phyloP scores from a whole-genome alignment of 2,888 invertebrate species.

The Altica lythri region DNA sequence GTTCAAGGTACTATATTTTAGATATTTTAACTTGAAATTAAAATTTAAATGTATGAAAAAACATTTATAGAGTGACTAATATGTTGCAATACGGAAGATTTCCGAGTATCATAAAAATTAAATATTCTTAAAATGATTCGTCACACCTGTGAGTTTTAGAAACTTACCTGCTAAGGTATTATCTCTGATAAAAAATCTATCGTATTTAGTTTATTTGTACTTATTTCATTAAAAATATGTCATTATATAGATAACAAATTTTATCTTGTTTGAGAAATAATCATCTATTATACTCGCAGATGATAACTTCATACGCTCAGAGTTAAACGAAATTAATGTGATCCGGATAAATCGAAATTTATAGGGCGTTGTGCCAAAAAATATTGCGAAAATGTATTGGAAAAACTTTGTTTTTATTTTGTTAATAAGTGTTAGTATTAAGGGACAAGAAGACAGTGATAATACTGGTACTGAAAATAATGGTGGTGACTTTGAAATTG shows the following conservation, averaged over 20 bases:
- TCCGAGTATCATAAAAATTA: slow-evolving; percentile 2
- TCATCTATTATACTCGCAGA: too few species aligned
- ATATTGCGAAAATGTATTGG: slow-evolving; percentile 14
- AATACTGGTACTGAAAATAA: slow-evolving; percentile 9
- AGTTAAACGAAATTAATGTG: too few species aligned
- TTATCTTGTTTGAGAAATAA: slow-evolving; percentile 31
- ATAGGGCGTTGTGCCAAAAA: slow-evolving; percentile 16
- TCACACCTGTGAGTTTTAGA: slow-evolving; percentile 14
- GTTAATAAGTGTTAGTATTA: slow-evolving; percentile 11
- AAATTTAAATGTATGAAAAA: too few species aligned
- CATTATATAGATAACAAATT: slow-evolving; percentile 36
- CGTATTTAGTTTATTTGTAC: slow-evolving; percentile 20
- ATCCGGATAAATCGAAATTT: too few species aligned
- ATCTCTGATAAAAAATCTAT: slow-evolving; percentile 25
- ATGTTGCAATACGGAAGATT: not conserved
- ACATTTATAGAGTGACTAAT: slow-evolving; percentile 8
- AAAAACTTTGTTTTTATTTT: slow-evolving; percentile 12
- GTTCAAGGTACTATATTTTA: too few species aligned
- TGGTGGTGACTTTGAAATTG: slow-evolving; percentile 30
- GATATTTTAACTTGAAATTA: too few species aligned
- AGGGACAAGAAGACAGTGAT: slow-evolving; percentile 3
- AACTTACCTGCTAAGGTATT: slow-evolving; percentile 12
- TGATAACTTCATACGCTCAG: too few species aligned
- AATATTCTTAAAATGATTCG: slow-evolving; percentile 9
- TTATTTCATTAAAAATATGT: slow-evolving; percentile 35